phyloP scores from a whole-genome alignment of 2,113 vertebrate genomes.

The Bos indicus region DNA sequence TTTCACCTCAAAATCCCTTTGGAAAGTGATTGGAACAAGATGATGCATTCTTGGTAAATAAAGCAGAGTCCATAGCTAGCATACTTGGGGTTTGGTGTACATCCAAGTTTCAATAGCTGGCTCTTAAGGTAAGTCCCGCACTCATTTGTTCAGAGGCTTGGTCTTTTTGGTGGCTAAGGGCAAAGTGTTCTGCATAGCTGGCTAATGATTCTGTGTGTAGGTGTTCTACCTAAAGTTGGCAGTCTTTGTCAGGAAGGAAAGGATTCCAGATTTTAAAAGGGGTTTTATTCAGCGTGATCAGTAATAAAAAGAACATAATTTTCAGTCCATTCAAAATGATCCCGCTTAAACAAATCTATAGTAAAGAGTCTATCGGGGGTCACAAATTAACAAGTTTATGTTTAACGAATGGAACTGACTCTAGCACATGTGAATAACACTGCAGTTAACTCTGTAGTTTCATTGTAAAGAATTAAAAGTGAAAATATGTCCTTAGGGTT shows the following conservation, averaged over 20 bases:
- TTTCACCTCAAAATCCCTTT: slow-evolving; percentile 55
- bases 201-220: slow-evolving; percentile 24
- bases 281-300: background rate
- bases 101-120: slow-evolving; percentile 47
- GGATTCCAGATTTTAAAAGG: background rate
- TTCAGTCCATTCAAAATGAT: background rate
- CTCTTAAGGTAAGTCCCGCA: background rate
- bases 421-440: background rate
- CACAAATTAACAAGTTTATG: background rate
- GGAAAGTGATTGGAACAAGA: slow-evolving; percentile 42
- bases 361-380: background rate
- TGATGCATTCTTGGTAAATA: slow-evolving; percentile 59
- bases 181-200: background rate
- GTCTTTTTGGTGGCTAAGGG: background rate
- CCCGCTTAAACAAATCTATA: background rate
- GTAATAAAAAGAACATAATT: slow-evolving; percentile 19
- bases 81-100: slow-evolving; percentile 57
- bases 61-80: slow-evolving; percentile 13
- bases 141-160: background rate
- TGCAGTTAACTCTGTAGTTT: background rate
- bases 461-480: background rate
- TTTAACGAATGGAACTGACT: background rate
- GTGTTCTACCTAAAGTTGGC: slow-evolving; percentile 29
- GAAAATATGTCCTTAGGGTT: background rate
- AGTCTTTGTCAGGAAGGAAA: slow-evolving; percentile 12